These are phyloP conservation scores for Mus pahari DNA, from an alignment of 2,113 vertebrate species.

Conservation along the genomic window DNA sequence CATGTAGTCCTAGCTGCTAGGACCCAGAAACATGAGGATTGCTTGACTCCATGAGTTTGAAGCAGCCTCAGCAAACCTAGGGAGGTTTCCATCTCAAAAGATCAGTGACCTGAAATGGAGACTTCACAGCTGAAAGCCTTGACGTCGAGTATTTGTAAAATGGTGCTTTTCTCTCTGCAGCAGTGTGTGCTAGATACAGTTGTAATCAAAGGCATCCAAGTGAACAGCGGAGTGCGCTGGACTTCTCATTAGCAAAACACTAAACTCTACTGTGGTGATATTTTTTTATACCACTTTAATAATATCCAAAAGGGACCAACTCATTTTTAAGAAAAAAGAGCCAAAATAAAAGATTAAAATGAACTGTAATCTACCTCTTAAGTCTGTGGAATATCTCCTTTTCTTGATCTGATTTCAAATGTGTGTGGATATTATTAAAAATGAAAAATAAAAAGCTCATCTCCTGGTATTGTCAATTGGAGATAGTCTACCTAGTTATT, in stretches of 20 bases:
- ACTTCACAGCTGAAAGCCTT: background rate
- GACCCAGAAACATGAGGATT: background rate
- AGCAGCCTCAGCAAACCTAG: background rate
- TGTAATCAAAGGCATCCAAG: background rate
- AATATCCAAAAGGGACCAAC: constrained; percentile 35
- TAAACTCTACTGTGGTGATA: constrained; percentile 38
- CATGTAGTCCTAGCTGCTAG: background rate
- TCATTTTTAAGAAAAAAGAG: constrained; percentile 62
- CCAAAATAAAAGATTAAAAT: constrained; percentile 69
- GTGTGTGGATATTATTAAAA: constrained; percentile 59
- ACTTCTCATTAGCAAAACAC: constrained; percentile 37
- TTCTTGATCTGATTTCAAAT: constrained; percentile 44
- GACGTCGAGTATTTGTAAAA: constrained; percentile 46
- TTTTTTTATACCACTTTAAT: constrained; percentile 68
- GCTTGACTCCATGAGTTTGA: background rate
- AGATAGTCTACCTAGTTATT: constrained; percentile 4
- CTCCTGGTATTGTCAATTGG: background rate
- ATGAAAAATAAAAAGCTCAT: constrained; percentile 35
- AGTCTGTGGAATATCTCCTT: constrained; percentile 46
- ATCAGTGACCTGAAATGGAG: constrained; percentile 20
- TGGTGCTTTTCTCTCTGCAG: background rate
- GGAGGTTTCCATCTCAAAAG: background rate
- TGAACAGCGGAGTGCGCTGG: background rate
- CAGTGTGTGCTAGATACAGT: background rate
- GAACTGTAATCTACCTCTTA: constrained; percentile 76